Conservation (phyloP, 2,113 vertebrate genomes). For the Sorex fumeus region DNA sequence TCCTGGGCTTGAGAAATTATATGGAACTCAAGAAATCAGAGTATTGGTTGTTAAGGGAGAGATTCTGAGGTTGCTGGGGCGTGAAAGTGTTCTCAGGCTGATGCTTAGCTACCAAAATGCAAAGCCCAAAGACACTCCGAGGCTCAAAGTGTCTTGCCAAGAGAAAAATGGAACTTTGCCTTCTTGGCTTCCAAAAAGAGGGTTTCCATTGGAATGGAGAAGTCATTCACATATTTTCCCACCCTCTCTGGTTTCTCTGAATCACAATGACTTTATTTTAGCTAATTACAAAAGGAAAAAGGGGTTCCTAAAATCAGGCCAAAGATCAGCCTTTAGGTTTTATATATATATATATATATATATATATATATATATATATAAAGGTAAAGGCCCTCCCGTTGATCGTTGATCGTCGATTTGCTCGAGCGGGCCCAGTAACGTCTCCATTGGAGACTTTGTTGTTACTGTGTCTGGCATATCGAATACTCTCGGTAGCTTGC, state of each 20-base stretch:
- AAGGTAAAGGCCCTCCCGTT: too few relatives aligned
- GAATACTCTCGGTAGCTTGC: too few relatives aligned
- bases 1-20: slow-evolving; percentile 41
- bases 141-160: slow-evolving; percentile 78
- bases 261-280: slow-evolving; percentile 73
- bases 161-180: slow-evolving; percentile 81
- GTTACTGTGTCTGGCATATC: too few relatives aligned
- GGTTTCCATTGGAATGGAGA: slow-evolving; percentile 76
- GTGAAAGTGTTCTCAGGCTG: slow-evolving; percentile 76
- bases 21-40: not conserved
- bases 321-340: slow-evolving; percentile 60
- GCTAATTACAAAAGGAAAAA: slow-evolving; percentile 58
- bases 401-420: too few relatives aligned
- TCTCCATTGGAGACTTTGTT: too few relatives aligned
- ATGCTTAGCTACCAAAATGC: slow-evolving; percentile 68
- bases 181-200: slow-evolving; percentile 81
- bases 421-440: too few relatives aligned
- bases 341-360: not conserved
- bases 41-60: slow-evolving; percentile 50
- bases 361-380: too few relatives aligned
- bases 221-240: slow-evolving; percentile 82
- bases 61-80: slow-evolving; percentile 59
- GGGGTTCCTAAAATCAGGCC: slow-evolving; percentile 49
- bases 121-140: slow-evolving; percentile 73
- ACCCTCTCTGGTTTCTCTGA: slow-evolving; percentile 75